Conservation (phyloP, 2,888 invertebrate genomes). For the Volucella inanis region DNA sequence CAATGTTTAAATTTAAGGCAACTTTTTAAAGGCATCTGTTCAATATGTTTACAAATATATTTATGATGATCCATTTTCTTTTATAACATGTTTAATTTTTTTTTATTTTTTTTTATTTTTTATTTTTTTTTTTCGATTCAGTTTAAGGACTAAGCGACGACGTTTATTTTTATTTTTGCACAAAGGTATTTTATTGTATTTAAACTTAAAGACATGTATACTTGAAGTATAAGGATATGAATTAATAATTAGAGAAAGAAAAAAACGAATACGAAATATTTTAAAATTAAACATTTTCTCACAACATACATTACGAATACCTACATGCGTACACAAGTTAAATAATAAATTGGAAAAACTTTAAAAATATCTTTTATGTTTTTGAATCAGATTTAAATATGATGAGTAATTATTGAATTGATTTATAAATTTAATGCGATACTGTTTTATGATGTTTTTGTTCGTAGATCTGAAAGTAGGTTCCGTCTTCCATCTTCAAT, state of each 20-base stretch:
- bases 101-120: slow-evolving; percentile 31
- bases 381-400: slow-evolving; percentile 48
- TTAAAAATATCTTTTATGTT: slow-evolving; percentile 1
- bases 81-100: slow-evolving; percentile 68
- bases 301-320: background rate
- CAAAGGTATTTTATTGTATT: background rate
- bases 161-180: background rate
- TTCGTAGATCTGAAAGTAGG: no score
- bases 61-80: slow-evolving; percentile 9
- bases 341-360: background rate
- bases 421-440: background rate
- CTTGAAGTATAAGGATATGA: slow-evolving; percentile 61
- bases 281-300: background rate
- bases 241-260: slow-evolving; percentile 20
- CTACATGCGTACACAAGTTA: background rate
- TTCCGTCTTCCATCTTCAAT: no score
- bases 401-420: slow-evolving; percentile 25
- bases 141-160: slow-evolving; percentile 20
- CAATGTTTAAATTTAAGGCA: slow-evolving; percentile 80
- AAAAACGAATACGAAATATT: slow-evolving; percentile 27
- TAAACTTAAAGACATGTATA: slow-evolving; percentile 11
- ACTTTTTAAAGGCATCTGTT: slow-evolving; percentile 82
- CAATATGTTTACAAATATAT: slow-evolving; percentile 65
- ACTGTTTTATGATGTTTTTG: no score
- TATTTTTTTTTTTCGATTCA: slow-evolving; percentile 31